Base-by-base conservation (phyloP, 2,888 invertebrate genomes). In the Plebejus anna region DNA sequence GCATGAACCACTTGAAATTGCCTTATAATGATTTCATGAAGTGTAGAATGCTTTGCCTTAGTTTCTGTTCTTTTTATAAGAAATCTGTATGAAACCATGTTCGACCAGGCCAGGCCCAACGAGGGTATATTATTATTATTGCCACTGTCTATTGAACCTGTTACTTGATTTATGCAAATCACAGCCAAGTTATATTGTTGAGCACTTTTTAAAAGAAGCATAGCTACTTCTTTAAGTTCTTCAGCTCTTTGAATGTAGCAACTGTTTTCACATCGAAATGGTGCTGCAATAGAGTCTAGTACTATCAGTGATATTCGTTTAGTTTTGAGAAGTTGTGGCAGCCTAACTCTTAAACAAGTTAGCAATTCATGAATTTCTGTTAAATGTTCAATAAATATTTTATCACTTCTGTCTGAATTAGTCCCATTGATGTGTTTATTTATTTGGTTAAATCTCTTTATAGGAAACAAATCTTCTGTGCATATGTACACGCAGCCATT, bases 401-500 rank as follows among this genome's bases (percentile, higher is more conserved):
- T 87, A 78, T 89, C 85, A 2, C 89, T 90, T 85, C 86, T 87
- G 78, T 88, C 85, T 51, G 73, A 75, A 57, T 79, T 51, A 78
- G 80, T 79, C 77, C 81, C 85, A 55, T 82, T 79, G 57, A 86
- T 80, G 75, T 81, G 79, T 59, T 79, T 81, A 80, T 86, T 88
- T 42, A 94, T 85, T 85, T 93, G 89, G 76, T 91, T 85, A 82
- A 90, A 90, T 80, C 94, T 86, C 80, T 88, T 92, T 32, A 91
- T 83, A 61, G 94, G 94, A 81, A 94, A 97, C 75, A 91, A 88
- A 86, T 96, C 96, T 92, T 97, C 97, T 0, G 97, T 97, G 82
- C 96, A 96, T 81, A 97, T 96, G 82, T 96, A 97, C 22, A 96
- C 94, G 75, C 95, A 95, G 85, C 87, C 81, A 83, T 81, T 70